Percentiles rank a stretch among this genome's conserved stretches.
Evolutionary conservation across 1,140 invertebrate species (phyloP).

Genomic region (Drosophila quadrilineata): DNA sequence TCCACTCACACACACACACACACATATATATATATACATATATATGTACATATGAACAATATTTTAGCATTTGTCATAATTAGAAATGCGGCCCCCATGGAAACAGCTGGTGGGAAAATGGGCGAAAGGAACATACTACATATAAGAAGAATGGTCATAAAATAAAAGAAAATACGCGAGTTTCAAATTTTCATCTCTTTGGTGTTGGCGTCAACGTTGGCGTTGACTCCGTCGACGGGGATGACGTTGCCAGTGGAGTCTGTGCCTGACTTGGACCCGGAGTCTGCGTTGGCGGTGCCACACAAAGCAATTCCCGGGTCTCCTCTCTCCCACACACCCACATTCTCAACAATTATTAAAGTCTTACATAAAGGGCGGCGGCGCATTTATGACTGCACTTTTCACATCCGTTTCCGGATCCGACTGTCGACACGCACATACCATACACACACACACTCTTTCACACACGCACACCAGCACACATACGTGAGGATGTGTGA

Average conservation of each 20-base stretch:
- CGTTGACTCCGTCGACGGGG: background rate
- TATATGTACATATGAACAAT: slow-evolving; percentile 37
- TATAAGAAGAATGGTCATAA: slow-evolving; percentile 55
- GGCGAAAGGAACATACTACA: slow-evolving; percentile 11
- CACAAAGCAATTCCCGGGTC: slow-evolving; percentile 16
- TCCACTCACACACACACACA: slow-evolving; percentile 18
- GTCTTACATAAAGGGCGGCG: slow-evolving; percentile 68
- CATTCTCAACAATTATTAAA: slow-evolving; percentile 70
- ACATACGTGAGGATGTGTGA: slow-evolving; percentile 18
- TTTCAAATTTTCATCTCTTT: slow-evolving; percentile 69
- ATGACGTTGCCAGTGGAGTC: background rate
- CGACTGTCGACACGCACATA: slow-evolving; percentile 59
- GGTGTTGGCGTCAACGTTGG: slow-evolving; percentile 12
- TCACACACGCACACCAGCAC: slow-evolving; percentile 12
- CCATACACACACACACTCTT: slow-evolving; percentile 12
- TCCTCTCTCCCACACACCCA: background rate
- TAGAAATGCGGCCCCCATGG: slow-evolving; percentile 55
- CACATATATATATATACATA: background rate
- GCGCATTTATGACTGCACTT: slow-evolving; percentile 79
- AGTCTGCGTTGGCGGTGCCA: slow-evolving; percentile 7
- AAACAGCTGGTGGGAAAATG: slow-evolving; percentile 30
- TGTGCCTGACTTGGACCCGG: no score
- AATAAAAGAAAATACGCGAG: slow-evolving; percentile 70
- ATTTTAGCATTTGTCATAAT: slow-evolving; percentile 79
- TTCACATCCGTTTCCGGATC: slow-evolving; percentile 75